Conservation (phyloP, 2,113 vertebrate genomes). For the Myrmophylax atrothorax region DNA sequence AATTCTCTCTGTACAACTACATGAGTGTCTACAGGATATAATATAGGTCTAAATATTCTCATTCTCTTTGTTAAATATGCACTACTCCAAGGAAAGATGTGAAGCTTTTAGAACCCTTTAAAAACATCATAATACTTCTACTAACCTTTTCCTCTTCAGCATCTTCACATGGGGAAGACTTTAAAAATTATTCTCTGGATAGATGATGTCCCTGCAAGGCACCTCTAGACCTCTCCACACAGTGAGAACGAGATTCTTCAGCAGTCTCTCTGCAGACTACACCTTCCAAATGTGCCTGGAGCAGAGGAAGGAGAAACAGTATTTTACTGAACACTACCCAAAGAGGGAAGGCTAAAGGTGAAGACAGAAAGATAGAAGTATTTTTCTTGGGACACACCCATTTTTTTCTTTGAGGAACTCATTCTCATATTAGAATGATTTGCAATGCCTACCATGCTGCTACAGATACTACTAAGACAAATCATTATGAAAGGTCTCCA, state of each 20-base stretch:
- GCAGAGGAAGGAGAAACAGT: background rate
- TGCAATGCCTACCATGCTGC: background rate
- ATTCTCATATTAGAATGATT: background rate
- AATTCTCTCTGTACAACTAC: background rate
- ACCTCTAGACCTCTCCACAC: background rate
- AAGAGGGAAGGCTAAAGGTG: background rate
- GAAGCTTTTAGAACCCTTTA: background rate
- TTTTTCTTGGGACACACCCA: background rate
- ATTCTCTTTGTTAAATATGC: background rate
- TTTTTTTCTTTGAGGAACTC: background rate
- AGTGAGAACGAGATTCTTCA: background rate
- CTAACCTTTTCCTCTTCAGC: background rate
- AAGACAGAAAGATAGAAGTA: background rate
- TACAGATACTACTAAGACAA: background rate
- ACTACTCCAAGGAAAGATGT: background rate
- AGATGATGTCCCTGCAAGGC: background rate
- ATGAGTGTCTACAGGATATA: background rate
- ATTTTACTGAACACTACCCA: background rate
- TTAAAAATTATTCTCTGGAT: background rate
- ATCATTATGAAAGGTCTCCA: background rate
- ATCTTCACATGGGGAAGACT: background rate
- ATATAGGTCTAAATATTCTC: background rate
- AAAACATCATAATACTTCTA: background rate
- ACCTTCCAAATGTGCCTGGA: background rate
- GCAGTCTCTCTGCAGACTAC: background rate